Conservation (phyloP, 2,888 invertebrate genomes). For the Lathronympha strigana region DNA sequence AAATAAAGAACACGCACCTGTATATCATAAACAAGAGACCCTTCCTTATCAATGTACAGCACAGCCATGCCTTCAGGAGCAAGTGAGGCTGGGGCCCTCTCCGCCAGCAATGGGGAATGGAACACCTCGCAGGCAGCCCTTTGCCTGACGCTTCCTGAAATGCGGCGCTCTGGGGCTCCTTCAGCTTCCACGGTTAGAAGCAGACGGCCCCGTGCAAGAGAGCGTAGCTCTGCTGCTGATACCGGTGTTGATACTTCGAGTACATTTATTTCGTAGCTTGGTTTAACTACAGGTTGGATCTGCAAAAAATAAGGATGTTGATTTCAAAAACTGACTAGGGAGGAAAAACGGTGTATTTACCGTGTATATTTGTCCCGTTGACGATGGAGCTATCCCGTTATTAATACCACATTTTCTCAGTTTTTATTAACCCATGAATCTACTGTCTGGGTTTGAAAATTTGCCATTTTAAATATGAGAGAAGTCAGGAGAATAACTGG, state of each 20-base stretch:
- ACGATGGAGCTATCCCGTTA: too few relatives aligned
- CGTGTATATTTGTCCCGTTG: too few relatives aligned
- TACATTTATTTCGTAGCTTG: conserved; percentile 90
- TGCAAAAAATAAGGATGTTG: conserved; percentile 53
- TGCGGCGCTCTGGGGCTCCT: conserved; percentile 85
- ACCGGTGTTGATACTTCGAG: conserved; percentile 92
- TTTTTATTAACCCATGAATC: too few relatives aligned
- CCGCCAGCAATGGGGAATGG: conserved; percentile 87
- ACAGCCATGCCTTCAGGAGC: conserved; percentile 88
- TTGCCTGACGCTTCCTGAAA: conserved; percentile 89
- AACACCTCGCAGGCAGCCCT: conserved; percentile 92
- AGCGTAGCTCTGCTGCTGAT: conserved; percentile 89
- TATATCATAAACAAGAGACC: conserved; percentile 90
- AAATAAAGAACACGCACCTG: conserved; percentile 66
- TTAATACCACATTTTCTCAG: too few relatives aligned
- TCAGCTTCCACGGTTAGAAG: conserved; percentile 88
- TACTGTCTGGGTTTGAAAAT: too few relatives aligned
- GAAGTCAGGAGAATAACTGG: too few relatives aligned
- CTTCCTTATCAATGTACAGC: conserved; percentile 91
- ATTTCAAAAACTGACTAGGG: too few relatives aligned
- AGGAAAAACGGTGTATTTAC: too few relatives aligned
- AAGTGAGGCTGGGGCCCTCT: conserved; percentile 72
- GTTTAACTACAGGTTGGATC: conserved; percentile 87
- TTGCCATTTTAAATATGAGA: too few relatives aligned
- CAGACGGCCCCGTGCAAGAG: conserved; percentile 90